phyloP scores from a whole-genome alignment of 2,113 vertebrate genomes.

The Peromyscus californicus region DNA sequence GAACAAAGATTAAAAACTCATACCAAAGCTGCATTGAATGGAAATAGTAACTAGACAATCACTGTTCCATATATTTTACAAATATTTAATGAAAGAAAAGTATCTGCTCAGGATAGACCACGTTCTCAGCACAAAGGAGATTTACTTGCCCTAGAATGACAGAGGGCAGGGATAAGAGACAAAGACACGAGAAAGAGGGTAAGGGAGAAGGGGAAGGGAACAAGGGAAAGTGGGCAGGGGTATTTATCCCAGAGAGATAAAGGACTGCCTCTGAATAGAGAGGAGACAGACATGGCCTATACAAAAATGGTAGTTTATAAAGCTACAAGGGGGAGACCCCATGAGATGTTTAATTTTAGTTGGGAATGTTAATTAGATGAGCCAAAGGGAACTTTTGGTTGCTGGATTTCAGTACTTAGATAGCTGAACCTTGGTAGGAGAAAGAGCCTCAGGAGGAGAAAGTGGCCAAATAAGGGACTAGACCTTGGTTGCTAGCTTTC shows the following conservation, averaged over 20 bases:
- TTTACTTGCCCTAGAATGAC: background rate
- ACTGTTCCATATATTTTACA: background rate
- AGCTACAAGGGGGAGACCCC: background rate
- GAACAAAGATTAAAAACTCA: background rate
- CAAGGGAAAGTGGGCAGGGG: background rate
- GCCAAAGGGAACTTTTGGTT: background rate
- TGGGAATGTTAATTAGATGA: background rate
- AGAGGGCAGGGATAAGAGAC: too few relatives aligned
- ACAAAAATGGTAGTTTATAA: background rate
- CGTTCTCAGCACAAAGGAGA: background rate
- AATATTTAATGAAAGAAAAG: background rate
- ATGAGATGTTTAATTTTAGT: background rate
- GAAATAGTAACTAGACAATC: background rate
- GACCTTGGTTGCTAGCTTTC: background rate
- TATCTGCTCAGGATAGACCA: background rate
- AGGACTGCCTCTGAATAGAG: background rate
- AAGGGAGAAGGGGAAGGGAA: background rate
- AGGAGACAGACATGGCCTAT: background rate
- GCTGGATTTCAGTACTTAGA: background rate
- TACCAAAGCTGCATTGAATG: background rate
- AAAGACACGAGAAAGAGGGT: background rate
- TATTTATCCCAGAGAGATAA: background rate
- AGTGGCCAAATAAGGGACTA: background rate
- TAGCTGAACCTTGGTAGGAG: background rate
- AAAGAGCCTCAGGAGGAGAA: background rate